Conservation (phyloP, 23 tunicate species). For the Clavelina lepadiformis region DNA sequence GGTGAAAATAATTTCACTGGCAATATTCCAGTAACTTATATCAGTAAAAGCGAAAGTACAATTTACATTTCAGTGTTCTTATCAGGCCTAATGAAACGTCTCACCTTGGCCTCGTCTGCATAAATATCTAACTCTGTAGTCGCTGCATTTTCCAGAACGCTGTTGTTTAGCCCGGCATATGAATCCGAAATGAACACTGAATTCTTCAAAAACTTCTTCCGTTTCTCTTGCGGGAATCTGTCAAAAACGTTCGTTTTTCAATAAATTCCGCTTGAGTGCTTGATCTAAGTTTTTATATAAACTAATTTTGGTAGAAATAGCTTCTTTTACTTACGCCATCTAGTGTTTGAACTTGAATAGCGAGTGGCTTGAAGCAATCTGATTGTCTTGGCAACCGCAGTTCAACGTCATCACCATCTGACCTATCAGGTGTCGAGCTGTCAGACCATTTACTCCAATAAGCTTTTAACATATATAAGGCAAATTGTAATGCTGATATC, state of each 20-base stretch:
- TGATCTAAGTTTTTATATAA: background rate
- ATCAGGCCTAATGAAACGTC: no score
- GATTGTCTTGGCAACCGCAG: background rate
- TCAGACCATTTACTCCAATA: slow-evolving; percentile 77
- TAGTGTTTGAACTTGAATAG: slow-evolving; percentile 72
- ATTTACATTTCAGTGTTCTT: no score
- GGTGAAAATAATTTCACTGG: no score
- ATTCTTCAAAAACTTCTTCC: slow-evolving; percentile 63
- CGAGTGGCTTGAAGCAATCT: slow-evolving; percentile 62
- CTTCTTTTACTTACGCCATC: slow-evolving; percentile 46
- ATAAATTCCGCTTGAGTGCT: no score
- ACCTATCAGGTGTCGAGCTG: slow-evolving; percentile 21
- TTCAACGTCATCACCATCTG: slow-evolving; percentile 45
- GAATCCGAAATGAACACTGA: slow-evolving; percentile 47
- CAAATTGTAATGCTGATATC: no score
- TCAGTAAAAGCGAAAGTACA: no score
- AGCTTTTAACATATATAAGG: slow-evolving; percentile 12
- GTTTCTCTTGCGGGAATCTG: slow-evolving; percentile 66
- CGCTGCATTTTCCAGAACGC: slow-evolving; percentile 25
- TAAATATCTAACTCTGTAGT: slow-evolving; percentile 72
- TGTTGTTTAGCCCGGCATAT: slow-evolving; percentile 64
- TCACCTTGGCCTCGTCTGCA: slow-evolving; percentile 29
- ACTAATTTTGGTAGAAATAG: no score
- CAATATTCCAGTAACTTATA: no score
- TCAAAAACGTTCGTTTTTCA: no score